Evolutionary conservation across 2,888 invertebrate species (phyloP).

Genomic region (Boloria selene): DNA sequence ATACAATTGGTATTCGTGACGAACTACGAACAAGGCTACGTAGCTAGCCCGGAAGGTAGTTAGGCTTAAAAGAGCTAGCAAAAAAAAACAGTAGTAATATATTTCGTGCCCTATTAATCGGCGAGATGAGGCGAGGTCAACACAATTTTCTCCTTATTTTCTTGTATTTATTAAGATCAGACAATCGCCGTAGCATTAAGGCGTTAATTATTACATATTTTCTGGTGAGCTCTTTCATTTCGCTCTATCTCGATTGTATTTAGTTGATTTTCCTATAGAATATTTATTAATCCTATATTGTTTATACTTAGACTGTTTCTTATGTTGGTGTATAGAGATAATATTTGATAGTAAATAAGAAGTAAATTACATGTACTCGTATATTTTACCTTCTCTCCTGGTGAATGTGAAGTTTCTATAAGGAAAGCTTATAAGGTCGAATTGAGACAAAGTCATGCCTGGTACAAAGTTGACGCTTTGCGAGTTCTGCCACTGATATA

Average conservation of each 20-base stretch:
- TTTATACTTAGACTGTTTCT: too few species aligned
- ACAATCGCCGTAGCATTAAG: slow-evolving; percentile 9
- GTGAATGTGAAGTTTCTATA: slow-evolving; percentile 91
- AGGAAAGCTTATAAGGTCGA: slow-evolving; percentile 94
- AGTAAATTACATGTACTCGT: slow-evolving; percentile 1
- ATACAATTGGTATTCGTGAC: too few species aligned
- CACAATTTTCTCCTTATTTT: background rate
- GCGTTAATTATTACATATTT: slow-evolving; percentile 15
- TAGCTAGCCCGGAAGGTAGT: too few species aligned
- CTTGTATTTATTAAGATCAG: slow-evolving; percentile 16
- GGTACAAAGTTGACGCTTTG: slow-evolving; percentile 93
- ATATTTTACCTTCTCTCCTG: slow-evolving; percentile 86
- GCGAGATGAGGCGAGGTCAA: background rate
- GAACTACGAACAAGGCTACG: too few species aligned
- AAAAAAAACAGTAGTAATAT: too few species aligned
- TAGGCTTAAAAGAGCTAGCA: too few species aligned
- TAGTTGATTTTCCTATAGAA: background rate
- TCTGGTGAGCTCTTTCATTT: slow-evolving; percentile 9
- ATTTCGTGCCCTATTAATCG: too few species aligned
- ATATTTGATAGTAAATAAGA: background rate
- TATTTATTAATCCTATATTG: background rate
- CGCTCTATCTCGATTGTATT: slow-evolving; percentile 7
- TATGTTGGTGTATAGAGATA: background rate
- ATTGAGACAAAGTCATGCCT: slow-evolving; percentile 96
- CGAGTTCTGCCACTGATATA: slow-evolving; percentile 93